Conservation (phyloP, 2,113 vertebrate species). For the Microcebus tavaratra region DNA sequence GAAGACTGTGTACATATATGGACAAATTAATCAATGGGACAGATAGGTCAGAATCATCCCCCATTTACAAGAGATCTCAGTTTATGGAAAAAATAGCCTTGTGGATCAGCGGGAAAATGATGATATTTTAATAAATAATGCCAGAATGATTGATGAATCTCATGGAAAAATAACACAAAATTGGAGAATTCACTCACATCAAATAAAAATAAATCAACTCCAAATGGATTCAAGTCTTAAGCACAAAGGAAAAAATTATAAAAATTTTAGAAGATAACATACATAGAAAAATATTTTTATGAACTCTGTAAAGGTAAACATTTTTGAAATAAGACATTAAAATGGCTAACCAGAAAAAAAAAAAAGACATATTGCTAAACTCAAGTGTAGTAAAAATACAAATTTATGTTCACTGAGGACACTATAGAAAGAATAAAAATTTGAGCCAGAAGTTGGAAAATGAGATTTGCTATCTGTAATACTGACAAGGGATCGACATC, state of each 20-base stretch:
- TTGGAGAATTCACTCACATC: background rate
- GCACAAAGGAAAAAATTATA: background rate
- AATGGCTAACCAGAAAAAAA: background rate
- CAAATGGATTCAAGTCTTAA: background rate
- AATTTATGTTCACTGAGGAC: background rate
- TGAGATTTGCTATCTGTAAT: background rate
- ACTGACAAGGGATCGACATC: background rate
- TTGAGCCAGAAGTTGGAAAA: background rate
- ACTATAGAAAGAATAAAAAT: background rate
- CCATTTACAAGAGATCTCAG: background rate
- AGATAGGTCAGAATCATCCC: background rate
- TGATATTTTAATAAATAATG: background rate
- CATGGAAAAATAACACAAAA: constrained; percentile 17
- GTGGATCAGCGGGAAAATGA: background rate
- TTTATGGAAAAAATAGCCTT: background rate
- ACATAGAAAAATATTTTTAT: background rate
- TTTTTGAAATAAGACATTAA: background rate
- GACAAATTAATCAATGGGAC: background rate
- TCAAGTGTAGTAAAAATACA: background rate
- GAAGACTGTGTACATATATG: background rate
- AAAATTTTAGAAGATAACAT: background rate
- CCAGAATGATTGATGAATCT: background rate
- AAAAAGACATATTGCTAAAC: background rate
- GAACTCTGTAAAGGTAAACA: background rate
- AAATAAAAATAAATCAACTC: background rate